These are phyloP conservation scores for Acomys russatus DNA, from an alignment of 2,797 vertebrate species.

Conservation along the genomic window DNA sequence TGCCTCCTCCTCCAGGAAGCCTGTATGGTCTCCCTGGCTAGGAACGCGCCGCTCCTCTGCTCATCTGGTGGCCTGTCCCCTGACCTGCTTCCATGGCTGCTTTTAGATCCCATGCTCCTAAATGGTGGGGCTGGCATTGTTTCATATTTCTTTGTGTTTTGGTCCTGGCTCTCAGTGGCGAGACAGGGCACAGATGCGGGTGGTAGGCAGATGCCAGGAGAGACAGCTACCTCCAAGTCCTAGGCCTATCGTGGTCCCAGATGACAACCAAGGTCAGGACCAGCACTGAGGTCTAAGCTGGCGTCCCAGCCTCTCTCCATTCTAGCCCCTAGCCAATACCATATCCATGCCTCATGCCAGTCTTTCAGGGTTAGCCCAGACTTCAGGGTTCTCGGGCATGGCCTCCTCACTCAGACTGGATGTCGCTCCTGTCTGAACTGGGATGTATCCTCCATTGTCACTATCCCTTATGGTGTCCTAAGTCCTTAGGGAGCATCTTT, in stretches of 20 bases:
- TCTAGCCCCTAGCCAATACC: fast-evolving
- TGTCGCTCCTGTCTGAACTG: background rate
- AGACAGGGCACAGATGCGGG: background rate
- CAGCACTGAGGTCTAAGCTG: background rate
- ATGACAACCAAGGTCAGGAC: fast-evolving
- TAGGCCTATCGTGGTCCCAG: fast-evolving
- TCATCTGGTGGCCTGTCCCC: background rate
- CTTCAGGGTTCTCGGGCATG: fast-evolving
- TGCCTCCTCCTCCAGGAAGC: background rate
- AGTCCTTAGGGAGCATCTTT: background rate
- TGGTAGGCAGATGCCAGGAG: background rate
- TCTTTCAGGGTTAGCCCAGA: background rate
- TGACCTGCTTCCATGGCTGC: background rate
- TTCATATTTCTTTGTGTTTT: background rate
- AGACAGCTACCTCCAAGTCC: fast-evolving
- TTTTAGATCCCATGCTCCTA: background rate
- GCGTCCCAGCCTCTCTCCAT: fast-evolving
- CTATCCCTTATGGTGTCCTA: background rate
- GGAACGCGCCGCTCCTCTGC: background rate
- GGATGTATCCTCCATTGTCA: fast-evolving
- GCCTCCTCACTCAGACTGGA: background rate
- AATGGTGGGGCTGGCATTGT: background rate
- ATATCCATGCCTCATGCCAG: too few relatives aligned
- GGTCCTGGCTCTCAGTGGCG: background rate
- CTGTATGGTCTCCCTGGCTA: background rate